Percentiles rank a stretch among this genome's conserved stretches.
Conservation (phyloP, 2,888 invertebrate species). For the Ischnus inquisitorius region DNA sequence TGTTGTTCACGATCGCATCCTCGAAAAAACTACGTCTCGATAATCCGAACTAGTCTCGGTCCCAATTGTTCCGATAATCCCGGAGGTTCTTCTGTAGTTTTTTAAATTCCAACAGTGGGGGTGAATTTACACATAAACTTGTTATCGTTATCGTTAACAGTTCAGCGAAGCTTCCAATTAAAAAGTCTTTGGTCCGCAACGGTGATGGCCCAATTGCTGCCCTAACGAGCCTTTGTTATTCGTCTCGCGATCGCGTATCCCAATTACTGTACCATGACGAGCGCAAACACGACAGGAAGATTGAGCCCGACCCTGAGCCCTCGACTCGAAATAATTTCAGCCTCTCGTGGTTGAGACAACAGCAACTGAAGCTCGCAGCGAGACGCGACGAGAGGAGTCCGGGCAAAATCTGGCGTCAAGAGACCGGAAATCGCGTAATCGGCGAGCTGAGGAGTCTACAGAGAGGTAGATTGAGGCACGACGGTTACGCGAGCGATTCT, state of each 20-base stretch:
- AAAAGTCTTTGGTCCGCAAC: constrained; percentile 55
- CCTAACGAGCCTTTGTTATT: constrained; percentile 59
- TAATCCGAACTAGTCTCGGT: too few species aligned
- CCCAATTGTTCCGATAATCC: too few species aligned
- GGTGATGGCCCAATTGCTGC: constrained; percentile 55
- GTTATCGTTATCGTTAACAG: constrained; percentile 19
- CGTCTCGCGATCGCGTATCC: constrained; percentile 42
- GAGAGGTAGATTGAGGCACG: constrained; percentile 86
- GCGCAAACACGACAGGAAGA: neutral
- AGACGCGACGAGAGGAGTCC: constrained; percentile 88
- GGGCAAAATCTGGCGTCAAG: constrained; percentile 89
- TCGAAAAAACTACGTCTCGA: too few species aligned
- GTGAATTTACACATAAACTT: neutral
- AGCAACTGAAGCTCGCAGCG: constrained; percentile 93
- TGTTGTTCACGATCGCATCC: too few species aligned
- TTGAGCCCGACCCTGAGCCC: too few species aligned
- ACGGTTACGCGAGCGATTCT: constrained; percentile 93
- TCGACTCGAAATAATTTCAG: constrained; percentile 72
- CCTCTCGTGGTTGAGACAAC: constrained; percentile 92
- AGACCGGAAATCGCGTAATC: constrained; percentile 89
- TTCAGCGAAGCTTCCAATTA: neutral
- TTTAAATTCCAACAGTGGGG: neutral
- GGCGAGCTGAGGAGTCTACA: constrained; percentile 87
- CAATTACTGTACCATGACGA: constrained; percentile 45
- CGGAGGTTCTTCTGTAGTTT: too few species aligned